Conservation (phyloP, 2,797 vertebrate species). For the Esox masquinongy region DNA sequence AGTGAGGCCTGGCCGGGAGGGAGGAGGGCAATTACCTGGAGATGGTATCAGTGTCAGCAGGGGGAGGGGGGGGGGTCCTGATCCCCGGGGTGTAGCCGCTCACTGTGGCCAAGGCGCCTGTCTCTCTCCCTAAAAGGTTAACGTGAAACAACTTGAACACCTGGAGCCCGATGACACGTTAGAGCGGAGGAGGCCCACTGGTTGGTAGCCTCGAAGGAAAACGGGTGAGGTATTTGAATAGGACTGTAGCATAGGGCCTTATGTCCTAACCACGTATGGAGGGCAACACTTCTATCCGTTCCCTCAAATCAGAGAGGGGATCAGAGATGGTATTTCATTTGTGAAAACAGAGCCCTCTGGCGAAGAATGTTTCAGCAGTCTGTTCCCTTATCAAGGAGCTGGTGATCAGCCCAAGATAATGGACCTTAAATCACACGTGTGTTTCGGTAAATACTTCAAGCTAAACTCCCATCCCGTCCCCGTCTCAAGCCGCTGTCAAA, state of each 20-base stretch:
- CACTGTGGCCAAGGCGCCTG: constrained; percentile 67
- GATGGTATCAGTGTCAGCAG: constrained; percentile 75
- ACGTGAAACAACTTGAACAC: constrained; percentile 69
- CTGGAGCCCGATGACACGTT: constrained; percentile 56
- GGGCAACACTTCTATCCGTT: constrained; percentile 46
- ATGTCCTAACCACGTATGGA: constrained; percentile 40
- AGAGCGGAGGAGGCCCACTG: constrained; percentile 41
- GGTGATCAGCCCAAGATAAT: constrained; percentile 67
- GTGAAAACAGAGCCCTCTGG: constrained; percentile 46
- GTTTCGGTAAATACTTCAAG: constrained; percentile 45
- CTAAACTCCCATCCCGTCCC: constrained; percentile 53
- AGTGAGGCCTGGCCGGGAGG: constrained; percentile 49
- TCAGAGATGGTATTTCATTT: constrained; percentile 62
- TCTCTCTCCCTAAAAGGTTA: constrained; percentile 69
- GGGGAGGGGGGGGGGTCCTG: constrained; percentile 65
- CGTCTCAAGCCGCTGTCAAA: constrained; percentile 47
- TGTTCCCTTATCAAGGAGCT: constrained; percentile 64
- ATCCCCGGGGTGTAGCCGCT: constrained; percentile 59
- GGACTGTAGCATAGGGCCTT: background rate
- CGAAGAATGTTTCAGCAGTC: constrained; percentile 56
- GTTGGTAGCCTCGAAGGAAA: constrained; percentile 32
- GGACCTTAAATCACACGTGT: constrained; percentile 59
- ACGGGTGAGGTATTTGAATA: too few species aligned
- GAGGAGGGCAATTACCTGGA: constrained; percentile 67
- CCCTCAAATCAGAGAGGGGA: constrained; percentile 52